These are phyloP conservation scores for Axinella damicornis DNA, from an alignment of 37 sponge, comb jelly and placozoan genomes.

Conservation along the genomic window DNA sequence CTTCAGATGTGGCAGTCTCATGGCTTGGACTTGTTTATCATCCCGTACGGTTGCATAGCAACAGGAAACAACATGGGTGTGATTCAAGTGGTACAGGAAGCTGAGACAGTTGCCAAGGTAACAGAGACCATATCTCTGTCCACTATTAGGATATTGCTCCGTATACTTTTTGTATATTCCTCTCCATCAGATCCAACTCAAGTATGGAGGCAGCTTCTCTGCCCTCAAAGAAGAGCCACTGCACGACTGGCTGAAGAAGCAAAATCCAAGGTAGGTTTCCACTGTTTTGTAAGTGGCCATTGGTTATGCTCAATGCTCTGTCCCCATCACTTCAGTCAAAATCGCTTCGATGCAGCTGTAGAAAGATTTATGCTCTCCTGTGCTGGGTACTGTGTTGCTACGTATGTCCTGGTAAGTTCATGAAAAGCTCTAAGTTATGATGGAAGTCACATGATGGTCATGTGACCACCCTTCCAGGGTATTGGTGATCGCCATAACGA, in stretches of 20 bases:
- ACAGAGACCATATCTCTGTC: neutral
- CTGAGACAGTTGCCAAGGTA: conserved; percentile 92
- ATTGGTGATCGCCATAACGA: conserved; percentile 97
- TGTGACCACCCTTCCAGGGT: conserved; percentile 68
- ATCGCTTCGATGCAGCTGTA: conserved; percentile 68
- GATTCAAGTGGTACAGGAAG: conserved; percentile 94
- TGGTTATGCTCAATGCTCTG: neutral
- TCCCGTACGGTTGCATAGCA: conserved; percentile 96
- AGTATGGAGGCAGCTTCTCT: conserved; percentile 74
- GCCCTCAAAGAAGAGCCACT: conserved; percentile 88
- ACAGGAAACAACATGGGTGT: conserved; percentile 88
- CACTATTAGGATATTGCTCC: neutral
- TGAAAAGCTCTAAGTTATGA: too few relatives aligned
- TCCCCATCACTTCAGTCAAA: conserved; percentile 21
- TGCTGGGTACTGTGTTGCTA: conserved; percentile 97
- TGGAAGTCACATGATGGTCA: too few relatives aligned
- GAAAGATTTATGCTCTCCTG: conserved; percentile 89
- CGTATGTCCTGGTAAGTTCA: conserved; percentile 86
- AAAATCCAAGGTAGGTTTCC: conserved; percentile 76
- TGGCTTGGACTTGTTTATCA: conserved; percentile 88
- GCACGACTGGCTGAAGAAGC: conserved; percentile 81
- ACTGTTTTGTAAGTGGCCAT: neutral
- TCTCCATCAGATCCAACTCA: conserved; percentile 71
- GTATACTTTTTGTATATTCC: neutral
- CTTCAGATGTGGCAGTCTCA: conserved; percentile 83